Evolutionary conservation across 2,888 invertebrate species (phyloP), one percentile per base, ranked within the genome.

Genomic region (Andrena chrysosceles): DNA sequence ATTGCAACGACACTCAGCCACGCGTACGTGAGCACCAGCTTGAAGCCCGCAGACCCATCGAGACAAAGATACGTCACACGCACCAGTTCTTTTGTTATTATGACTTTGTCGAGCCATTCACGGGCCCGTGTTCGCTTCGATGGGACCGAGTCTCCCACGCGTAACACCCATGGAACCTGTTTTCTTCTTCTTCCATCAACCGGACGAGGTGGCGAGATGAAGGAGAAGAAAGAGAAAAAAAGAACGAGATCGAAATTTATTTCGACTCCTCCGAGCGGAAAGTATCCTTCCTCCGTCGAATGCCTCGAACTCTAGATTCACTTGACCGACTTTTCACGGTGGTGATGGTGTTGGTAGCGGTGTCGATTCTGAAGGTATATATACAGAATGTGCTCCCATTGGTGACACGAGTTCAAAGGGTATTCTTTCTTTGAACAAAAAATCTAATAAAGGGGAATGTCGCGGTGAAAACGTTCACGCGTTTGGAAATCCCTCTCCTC

Each of bases 121-220:
- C 70, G 80, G 82, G 73, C 16, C 71, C 73, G 83, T 72, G 67
- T 83, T 75, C 85, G 73, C 52, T 77, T 73, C 78, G 66, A 64
- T 79, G 71, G 82, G 67, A 62, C 70, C 85, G 82, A 89, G 90
- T 91, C 93, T 93, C 93, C 93, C 92, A 93, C 93, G 92, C 91
- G 73, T 83, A 72, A 84, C 88, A 86, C 87, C 85, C 83, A 90
- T 92, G 90, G 91, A 92, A 92, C 90, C 91, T 89, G 89, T 91
- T 91, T 86, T 84, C 85, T 85, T 84, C 74, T 81, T 78, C 85
- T 68, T 77, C 81, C 78, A 59, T 82, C 83, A 83, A 72, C 83
- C 72, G 88, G 91, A 92, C 90, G 91, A 91, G 79, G 79, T 68
- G 72, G n/a, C 86, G 84, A 91, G 90, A 91, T 89, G 85, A 88